phyloP scores from a whole-genome alignment of 2,113 vertebrate species.

The Corvus cornix region DNA sequence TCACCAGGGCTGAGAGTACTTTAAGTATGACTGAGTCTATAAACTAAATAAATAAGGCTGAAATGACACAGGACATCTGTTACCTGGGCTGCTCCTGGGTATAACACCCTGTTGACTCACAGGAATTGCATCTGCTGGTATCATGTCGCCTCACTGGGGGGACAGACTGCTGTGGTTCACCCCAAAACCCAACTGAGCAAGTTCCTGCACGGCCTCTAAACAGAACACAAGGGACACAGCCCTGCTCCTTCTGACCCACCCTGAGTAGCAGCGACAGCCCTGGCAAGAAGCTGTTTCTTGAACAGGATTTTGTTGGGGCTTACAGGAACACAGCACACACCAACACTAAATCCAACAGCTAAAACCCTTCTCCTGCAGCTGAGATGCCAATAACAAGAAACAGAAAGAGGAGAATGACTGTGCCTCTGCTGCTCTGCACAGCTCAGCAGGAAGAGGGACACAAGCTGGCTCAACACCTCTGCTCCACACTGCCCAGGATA shows the following conservation, averaged over 20 bases:
- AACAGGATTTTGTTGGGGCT: background rate
- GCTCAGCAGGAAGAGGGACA: background rate
- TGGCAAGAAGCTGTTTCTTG: background rate
- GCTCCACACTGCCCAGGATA: background rate
- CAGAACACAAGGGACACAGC: background rate
- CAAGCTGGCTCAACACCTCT: background rate
- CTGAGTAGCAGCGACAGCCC: background rate
- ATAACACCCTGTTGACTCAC: background rate
- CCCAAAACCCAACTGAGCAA: background rate
- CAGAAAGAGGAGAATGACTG: background rate
- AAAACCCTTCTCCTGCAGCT: background rate
- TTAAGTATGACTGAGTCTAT: background rate
- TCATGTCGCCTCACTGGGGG: background rate
- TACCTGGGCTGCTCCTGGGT: background rate
- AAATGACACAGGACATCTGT: background rate
- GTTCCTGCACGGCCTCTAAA: fast-evolving
- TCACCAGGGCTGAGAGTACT: background rate
- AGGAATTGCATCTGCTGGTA: background rate
- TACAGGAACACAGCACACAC: background rate
- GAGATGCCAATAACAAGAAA: background rate
- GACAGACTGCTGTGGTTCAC: background rate
- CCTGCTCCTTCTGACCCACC: background rate
- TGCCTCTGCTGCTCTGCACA: background rate
- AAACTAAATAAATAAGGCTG: background rate
- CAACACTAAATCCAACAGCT: background rate